Evolutionary conservation across 2,888 invertebrate genomes (phyloP), one percentile per base, ranked within the genome.

Genomic region (Acanthopleura granulata): DNA sequence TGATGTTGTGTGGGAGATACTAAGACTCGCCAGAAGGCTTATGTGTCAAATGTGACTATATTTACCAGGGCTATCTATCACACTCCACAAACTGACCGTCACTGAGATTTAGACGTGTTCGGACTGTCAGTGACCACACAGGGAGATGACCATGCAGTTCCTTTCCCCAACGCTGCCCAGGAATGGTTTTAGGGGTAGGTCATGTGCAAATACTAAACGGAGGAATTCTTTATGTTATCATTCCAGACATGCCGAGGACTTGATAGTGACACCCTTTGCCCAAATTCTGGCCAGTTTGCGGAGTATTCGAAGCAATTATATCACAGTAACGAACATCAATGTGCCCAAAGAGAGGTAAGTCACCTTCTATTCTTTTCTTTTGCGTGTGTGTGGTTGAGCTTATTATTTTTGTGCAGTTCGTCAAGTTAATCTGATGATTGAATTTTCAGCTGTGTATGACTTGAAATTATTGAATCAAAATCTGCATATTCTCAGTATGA

Each of bases 251-350:
- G 98, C 98, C 90, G 99, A 99, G 93, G 99, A 99, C 93, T 94
- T 99, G 92, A 99, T 99, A 91, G 99, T 99, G 91, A 99, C 99
- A 88, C 99, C 99, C 88, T 99, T 99, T 93, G 99, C 99, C 92
- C 99, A 99, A 94, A 97, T 99, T 92, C 94, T 99, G 92, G 98
- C 99, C 91, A 98, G 98, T 92, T 94, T 99, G 91, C 95, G 98
- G 91, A 98, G 97, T 92, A 98, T 99, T 88, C 95, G 99, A 91
- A 97, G 95, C 93, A 99, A 99, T 93, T 97, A 99, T 93, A 94
- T 97, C 91, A 94, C 94, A 91, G 96, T 99, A 93, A 98, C 98
- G 92, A 98, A 98, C 93, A 89, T 91, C 66, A 86, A 82, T 66
- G 81, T 87, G 69, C 82, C 84, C 72, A 80, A 84, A 76, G 87